Conservation (phyloP, 2,888 invertebrate species). For the Phengaris alcon region DNA sequence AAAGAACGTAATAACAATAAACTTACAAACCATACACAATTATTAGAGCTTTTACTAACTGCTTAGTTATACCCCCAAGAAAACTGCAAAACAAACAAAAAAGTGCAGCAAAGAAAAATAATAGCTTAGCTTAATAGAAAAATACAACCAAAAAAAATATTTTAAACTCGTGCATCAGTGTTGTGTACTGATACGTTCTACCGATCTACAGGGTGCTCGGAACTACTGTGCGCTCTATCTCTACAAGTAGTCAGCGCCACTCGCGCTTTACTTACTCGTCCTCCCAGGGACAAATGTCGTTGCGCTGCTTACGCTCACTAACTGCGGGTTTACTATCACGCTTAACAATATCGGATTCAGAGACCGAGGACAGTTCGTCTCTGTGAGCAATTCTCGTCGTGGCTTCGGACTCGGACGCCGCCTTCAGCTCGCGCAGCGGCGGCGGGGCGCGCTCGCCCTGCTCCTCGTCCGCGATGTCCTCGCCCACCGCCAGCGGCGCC, state of each 20-base stretch:
- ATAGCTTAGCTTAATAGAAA: neutral
- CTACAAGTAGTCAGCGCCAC: slow-evolving; percentile 22
- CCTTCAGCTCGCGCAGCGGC: slow-evolving; percentile 52
- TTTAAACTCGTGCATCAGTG: neutral
- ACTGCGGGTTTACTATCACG: slow-evolving; percentile 62
- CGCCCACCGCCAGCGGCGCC: slow-evolving; percentile 85
- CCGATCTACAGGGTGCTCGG: neutral
- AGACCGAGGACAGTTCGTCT: slow-evolving; percentile 66
- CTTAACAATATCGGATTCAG: slow-evolving; percentile 70
- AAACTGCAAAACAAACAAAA: neutral
- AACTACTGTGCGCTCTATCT: slow-evolving; percentile 13
- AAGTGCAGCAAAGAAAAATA: neutral
- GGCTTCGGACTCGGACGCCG: slow-evolving; percentile 61
- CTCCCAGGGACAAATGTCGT: slow-evolving; percentile 96
- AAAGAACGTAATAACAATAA: neutral
- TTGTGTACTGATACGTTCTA: neutral
- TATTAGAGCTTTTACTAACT: neutral
- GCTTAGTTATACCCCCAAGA: neutral
- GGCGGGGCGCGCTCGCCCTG: slow-evolving; percentile 69
- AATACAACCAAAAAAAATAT: neutral
- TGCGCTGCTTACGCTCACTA: slow-evolving; percentile 78
- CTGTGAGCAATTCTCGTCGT: slow-evolving; percentile 64
- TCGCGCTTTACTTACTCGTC: slow-evolving; percentile 88
- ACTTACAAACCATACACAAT: neutral
- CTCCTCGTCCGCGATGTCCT: slow-evolving; percentile 84